These are phyloP conservation scores for Drosophila serrata DNA, from an alignment of 1,140 invertebrate species.

Conservation along the genomic window DNA sequence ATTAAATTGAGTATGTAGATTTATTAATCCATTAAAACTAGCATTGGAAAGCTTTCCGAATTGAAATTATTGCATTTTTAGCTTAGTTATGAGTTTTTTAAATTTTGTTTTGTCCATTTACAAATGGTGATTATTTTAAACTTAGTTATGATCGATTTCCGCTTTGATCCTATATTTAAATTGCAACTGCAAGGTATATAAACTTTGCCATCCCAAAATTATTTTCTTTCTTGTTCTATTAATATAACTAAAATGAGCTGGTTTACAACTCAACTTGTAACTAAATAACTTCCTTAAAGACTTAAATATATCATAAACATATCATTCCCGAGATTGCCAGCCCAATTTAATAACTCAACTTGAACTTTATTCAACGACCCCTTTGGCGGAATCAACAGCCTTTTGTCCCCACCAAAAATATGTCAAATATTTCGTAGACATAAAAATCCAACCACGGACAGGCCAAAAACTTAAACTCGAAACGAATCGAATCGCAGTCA, in stretches of 20 bases:
- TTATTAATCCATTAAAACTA: no score
- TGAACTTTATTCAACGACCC: constrained; percentile 29
- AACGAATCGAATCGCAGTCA: constrained; percentile 29
- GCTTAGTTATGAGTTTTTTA: no score
- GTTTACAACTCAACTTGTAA: not conserved
- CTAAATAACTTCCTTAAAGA: not conserved
- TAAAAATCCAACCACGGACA: constrained; percentile 45
- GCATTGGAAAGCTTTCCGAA: no score
- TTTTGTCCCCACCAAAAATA: constrained; percentile 11
- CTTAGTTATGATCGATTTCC: no score
- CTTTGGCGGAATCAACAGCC: constrained; percentile 26
- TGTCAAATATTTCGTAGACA: constrained; percentile 57
- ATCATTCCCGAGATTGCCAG: not conserved
- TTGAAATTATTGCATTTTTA: no score
- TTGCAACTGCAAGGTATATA: no score
- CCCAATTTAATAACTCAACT: constrained; percentile 46
- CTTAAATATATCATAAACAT: not conserved
- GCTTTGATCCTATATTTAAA: no score
- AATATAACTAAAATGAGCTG: not conserved
- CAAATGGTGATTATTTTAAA: no score
- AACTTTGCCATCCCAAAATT: no score
- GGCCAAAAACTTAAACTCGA: constrained; percentile 3
- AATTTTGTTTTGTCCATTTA: no score
- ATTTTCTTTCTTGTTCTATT: not conserved
- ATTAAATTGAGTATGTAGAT: no score